phyloP scores from a whole-genome alignment of 1,140 invertebrate species.

The Limonius californicus region DNA sequence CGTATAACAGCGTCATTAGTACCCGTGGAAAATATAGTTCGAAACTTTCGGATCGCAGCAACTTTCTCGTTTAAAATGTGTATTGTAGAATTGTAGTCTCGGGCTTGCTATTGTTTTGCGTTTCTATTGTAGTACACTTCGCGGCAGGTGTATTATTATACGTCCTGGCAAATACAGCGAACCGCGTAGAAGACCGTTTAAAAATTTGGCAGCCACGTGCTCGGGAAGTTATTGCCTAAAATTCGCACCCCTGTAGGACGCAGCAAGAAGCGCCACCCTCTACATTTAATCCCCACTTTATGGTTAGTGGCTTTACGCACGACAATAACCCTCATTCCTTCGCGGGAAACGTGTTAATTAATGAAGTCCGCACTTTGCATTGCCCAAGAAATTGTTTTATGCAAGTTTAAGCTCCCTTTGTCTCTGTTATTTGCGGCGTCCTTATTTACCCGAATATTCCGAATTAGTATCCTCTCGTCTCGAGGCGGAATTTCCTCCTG shows the following conservation, averaged over 20 bases:
- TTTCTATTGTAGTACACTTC: too few species aligned
- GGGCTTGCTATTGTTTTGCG: too few species aligned
- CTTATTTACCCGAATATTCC: not conserved
- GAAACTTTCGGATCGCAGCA: not conserved
- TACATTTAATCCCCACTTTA: conserved; percentile 23
- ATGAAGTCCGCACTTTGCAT: conserved; percentile 21
- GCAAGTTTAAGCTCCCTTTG: conserved; percentile 19
- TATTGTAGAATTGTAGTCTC: too few species aligned
- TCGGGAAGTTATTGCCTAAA: not conserved
- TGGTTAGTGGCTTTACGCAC: conserved; percentile 25
- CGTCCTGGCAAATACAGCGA: too few species aligned
- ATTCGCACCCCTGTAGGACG: not conserved
- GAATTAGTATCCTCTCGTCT: too few species aligned
- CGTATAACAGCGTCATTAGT: too few species aligned
- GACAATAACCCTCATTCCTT: conserved; percentile 25
- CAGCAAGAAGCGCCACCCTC: conserved; percentile 20
- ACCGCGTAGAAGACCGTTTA: not conserved
- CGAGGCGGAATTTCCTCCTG: too few species aligned
- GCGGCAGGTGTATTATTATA: too few species aligned
- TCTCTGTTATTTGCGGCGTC: not conserved
- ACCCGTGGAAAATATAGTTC: too few species aligned
- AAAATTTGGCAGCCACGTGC: not conserved
- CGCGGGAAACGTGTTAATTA: conserved; percentile 25
- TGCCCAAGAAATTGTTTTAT: conserved; percentile 24
- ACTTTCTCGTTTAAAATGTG: not conserved